Percentiles rank a stretch among this genome's conserved stretches.
Evolutionary conservation across 2,113 vertebrate genomes (phyloP).

Genomic region (Forbesichthys papilliferus): DNA sequence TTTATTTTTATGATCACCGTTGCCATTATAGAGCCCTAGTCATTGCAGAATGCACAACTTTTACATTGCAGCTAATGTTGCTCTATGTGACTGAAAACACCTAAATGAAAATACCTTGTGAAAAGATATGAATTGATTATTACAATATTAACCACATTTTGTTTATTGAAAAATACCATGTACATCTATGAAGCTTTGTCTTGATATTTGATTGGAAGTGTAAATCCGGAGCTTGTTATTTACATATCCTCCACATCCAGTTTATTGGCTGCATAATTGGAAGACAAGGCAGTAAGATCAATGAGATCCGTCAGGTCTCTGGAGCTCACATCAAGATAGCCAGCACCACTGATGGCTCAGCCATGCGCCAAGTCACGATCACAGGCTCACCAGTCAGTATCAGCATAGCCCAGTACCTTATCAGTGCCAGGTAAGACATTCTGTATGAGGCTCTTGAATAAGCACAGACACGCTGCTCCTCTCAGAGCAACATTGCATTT

Average conservation of each 20-base stretch:
- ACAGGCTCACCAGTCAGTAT: slow-evolving; percentile 91
- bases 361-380: slow-evolving; percentile 92
- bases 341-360: slow-evolving; percentile 90
- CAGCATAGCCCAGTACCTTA: slow-evolving; percentile 94
- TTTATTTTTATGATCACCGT: not conserved
- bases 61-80: no score
- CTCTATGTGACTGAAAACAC: no score
- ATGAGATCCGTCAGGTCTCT: slow-evolving; percentile 96
- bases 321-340: slow-evolving; percentile 96
- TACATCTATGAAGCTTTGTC: no score
- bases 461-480: slow-evolving; percentile 58
- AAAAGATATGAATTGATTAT: no score
- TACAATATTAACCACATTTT: no score
- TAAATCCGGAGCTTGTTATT: slow-evolving; percentile 41
- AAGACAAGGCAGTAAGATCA: slow-evolving; percentile 96
- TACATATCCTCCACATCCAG: slow-evolving; percentile 70
- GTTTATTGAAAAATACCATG: no score
- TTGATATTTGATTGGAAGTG: not conserved
- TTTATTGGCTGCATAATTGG: slow-evolving; percentile 97
- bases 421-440: slow-evolving; percentile 89
- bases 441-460: no score
- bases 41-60: no score
- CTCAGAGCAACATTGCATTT: slow-evolving; percentile 62
- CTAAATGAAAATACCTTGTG: no score
- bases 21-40: no score